Percentiles rank a stretch among this genome's conserved stretches.
phyloP scores from a whole-genome alignment of 2,888 invertebrate species.

The Nyleta sp. region DNA sequence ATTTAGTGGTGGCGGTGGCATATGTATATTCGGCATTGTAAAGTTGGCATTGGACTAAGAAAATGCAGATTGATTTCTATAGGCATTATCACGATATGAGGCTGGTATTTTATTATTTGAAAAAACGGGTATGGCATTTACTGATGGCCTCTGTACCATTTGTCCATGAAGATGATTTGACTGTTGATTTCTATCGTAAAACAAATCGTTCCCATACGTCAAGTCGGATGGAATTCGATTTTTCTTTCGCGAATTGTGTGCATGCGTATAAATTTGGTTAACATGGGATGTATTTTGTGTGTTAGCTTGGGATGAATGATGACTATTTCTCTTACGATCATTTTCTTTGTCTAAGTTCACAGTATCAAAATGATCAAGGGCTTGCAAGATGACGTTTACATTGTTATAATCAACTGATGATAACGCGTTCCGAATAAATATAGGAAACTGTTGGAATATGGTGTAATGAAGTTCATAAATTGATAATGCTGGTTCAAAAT shows the following conservation, averaged over 20 bases:
- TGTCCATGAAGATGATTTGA: too few relatives aligned
- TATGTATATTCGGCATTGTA: not conserved
- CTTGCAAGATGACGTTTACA: conserved; percentile 30
- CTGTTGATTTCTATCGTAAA: too few relatives aligned
- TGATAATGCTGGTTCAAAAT: conserved; percentile 26
- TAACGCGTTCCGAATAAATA: conserved; percentile 31
- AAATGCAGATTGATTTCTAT: not conserved
- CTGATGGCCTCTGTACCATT: too few relatives aligned
- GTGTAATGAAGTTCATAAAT: conserved; percentile 52
- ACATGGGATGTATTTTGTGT: not conserved
- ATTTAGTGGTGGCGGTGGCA: not conserved
- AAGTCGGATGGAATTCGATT: too few relatives aligned
- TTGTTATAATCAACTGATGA: conserved; percentile 42
- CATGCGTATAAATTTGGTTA: too few relatives aligned
- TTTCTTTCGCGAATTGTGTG: too few relatives aligned
- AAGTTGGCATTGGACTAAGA: not conserved
- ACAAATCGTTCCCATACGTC: too few relatives aligned
- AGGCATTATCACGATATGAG: too few relatives aligned
- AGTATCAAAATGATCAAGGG: conserved; percentile 4
- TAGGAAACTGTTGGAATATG: conserved; percentile 56
- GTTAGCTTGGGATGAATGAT: not conserved
- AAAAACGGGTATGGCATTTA: too few relatives aligned
- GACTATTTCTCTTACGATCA: not conserved
- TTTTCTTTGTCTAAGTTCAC: not conserved
- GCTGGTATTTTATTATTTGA: too few relatives aligned